Evolutionary conservation across 2,888 invertebrate species (phyloP), one percentile per base, ranked within the genome.

Genomic region (Camponotus fellah): DNA sequence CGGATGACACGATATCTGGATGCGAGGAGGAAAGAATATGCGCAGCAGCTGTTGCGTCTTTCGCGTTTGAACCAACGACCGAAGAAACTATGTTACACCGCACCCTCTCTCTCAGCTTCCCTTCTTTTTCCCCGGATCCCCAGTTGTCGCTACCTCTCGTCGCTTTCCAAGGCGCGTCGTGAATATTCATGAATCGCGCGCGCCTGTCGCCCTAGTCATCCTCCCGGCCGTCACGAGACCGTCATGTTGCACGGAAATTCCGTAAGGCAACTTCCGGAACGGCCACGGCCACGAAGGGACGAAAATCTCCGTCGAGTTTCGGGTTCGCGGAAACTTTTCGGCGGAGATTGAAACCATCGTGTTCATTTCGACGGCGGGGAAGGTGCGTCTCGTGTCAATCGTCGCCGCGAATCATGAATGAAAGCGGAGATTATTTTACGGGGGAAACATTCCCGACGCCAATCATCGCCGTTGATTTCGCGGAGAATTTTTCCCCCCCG

Each of bases 151-250:
- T 64, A 53, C n/a, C 40, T 80, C 64, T 60, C 58, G 43, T 4
- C 81, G 53, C 53, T 81, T 64, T 83, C 81, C 81, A 26, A 62
- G 56, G 46, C 66, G 21, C 66, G 68, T 69, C 43, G 74, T 84
- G 84, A 82, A 84, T 84, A 84, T 84, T 84, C 84, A 84, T 84
- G 84, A 84, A 62, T n/a, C 74, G 82, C 62, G 60, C 82, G 68
- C 68, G 79, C 32, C 74, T 82, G 82, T 84, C 74, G 82, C 62
- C 71, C 49, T 75, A 82, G 74, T 84, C 66, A 71, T 82, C 82
- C 62, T 80, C 64, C 53, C 79, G 72, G 60, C 60, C 72, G 79
- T 80, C 79, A 71, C n/a, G 77, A 60, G 71, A 71, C 79, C 53
- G 46, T 84, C 68, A 68, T 69, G 64, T 68, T 68, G 64, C 32